Base-by-base conservation (phyloP, 1,140 invertebrate species). In the Chymomyza costata region DNA sequence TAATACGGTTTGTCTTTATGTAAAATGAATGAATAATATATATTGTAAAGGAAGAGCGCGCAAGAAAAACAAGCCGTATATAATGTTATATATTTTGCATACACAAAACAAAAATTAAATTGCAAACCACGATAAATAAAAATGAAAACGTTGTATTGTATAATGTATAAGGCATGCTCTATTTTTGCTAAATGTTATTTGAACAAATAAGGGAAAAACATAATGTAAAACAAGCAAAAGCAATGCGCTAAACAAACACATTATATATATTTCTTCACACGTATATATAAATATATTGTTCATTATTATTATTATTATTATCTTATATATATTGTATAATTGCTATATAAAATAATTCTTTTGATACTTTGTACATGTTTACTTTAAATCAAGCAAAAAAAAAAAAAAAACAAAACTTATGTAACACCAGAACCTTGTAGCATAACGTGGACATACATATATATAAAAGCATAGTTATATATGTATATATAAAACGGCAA, bases 111-210 rank as follows among this genome's bases (percentile, higher is more conserved):
- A 15, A 25, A 21, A 41, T 19, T 28, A 28, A 78, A 59, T 67
- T 31, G 63, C 35, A 52, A 53, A 57, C 49, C 28, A 32, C 41
- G 37, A 67, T 38, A 46, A 32, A 44, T 19, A 48, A 51, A 38
- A 54, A 58, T n/a, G n/a, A n/a, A 66, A 64, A 70, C 71, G 67
- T 73, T 80, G 59, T 80, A 80, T 65, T 80, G 73, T 80, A 80
- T 60, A n/a, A n/a, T n/a, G n/a, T n/a, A 80, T 73, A 80, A 81
- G 65, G 73, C 64, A 81, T 69, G 63, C 73, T 78, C 67, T 80
- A 80, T 80, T 80, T 80, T 80, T 80, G 73, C 73, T 80, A 80
- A 80, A 80, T 80, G 73, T 80, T 80, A 80, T 81, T 81, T 73
- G 61, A 80, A 80, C 67, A 80, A 80, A 68, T 81, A 81, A 63